Base-by-base conservation (phyloP, 2,888 invertebrate species). In the Teleiodes luculella region DNA sequence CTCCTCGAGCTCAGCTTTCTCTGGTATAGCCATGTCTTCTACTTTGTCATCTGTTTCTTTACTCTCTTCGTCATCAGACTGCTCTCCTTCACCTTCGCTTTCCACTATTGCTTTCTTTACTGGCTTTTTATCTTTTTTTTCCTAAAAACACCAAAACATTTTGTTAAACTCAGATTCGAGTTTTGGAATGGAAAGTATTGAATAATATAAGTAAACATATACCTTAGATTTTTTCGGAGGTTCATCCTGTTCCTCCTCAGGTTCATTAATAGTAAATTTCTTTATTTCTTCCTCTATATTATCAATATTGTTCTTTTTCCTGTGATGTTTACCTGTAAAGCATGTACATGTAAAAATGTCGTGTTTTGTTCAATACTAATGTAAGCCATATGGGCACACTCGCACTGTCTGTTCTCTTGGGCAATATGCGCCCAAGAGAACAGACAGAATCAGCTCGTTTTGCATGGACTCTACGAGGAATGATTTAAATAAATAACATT, bases 261-360 rank as follows among this genome's bases (percentile, higher is more conserved):
- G 76, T 52, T 86, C 88, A 58, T 88, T 87, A 0, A 89, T 75
- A 69, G 86, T 86, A 59, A 86, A 83, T 63, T 85, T 85, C 64
- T 86, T 88, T 53, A 87, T 66, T 62, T 88, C 89, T 52, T 88
- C 83, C 64, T 87, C 89, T 52, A 90, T 71, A 59, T 87, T 86
- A 62, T 88, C 85, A 59, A 86, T 79, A 41, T 85, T 83, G 50
- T 86, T 84, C 74, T 76, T 81, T 72, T 79, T 84, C 72, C 80
- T 86, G 57, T 79, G 72, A 58, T 79, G 72, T 68, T 86, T 87
- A 56, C 77, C 87, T 87, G 55, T 16, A 70, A 68, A 37, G 7
- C 18, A 45, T 46, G 16, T 16, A 47, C 16, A 16, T 47, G 0
- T 10, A 20, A 24, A 13, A 20, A 43, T 10, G 1, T 43, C n/a